A percentile compares a stretch with the other conserved stretches of the same genome.
Conservation (phyloP, 2,797 vertebrate species). For the Aselliscus stoliczkanus region DNA sequence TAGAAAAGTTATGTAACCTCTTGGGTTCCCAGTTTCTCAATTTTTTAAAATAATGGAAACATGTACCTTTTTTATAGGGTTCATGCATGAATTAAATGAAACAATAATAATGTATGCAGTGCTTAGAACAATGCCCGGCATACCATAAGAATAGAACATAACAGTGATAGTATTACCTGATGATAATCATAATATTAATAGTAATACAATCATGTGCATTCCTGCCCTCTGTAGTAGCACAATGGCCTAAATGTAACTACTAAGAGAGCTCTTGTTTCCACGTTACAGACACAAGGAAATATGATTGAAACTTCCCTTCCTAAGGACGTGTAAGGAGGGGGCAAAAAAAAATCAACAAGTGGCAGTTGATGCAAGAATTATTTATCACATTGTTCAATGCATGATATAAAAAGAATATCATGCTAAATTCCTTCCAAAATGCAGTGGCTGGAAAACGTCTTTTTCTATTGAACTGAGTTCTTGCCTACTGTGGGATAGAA, state of each 20-base stretch:
- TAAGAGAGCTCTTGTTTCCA: background rate
- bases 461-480: background rate
- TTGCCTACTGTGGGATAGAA: background rate
- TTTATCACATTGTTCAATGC: constrained; percentile 9
- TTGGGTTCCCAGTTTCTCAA: background rate
- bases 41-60: background rate
- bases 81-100: background rate
- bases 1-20: background rate
- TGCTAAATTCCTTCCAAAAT: background rate
- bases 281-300: background rate
- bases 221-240: background rate
- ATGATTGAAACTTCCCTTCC: background rate
- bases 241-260: background rate
- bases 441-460: background rate
- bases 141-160: background rate
- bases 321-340: background rate
- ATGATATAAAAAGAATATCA: background rate
- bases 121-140: background rate
- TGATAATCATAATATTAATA: background rate
- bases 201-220: no score
- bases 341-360: background rate
- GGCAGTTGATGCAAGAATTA: background rate
- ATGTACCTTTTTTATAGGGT: background rate
- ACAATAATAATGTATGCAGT: background rate
- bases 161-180: background rate